These are phyloP conservation scores for Diorhabda elongata DNA, from an alignment of 1,140 invertebrate species.

Conservation along the genomic window DNA sequence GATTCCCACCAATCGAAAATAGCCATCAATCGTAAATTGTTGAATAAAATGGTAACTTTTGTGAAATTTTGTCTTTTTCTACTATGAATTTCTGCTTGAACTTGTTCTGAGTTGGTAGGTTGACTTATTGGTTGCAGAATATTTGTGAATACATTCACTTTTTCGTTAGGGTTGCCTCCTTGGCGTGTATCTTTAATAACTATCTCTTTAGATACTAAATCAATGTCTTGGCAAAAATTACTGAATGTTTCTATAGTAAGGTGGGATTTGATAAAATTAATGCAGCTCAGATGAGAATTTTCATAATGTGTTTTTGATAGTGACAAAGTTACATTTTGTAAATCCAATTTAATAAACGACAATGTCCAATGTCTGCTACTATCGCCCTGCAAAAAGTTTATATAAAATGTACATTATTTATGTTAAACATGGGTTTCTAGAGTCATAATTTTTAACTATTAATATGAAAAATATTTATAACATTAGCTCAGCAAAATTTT, in stretches of 20 bases:
- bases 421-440: too few relatives aligned
- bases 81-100: conserved; percentile 84
- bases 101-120: conserved; percentile 50
- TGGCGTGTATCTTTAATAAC: conserved; percentile 75
- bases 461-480: conserved; percentile 5
- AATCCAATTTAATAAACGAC: conserved; percentile 75
- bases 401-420: neutral
- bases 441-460: too few relatives aligned
- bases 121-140: conserved; percentile 77
- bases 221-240: conserved; percentile 86
- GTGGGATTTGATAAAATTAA: conserved; percentile 89
- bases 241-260: conserved; percentile 80
- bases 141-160: conserved; percentile 83
- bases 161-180: conserved; percentile 63
- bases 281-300: conserved; percentile 69
- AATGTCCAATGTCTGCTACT: conserved; percentile 60
- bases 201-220: conserved; percentile 90
- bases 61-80: conserved; percentile 65
- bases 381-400: neutral
- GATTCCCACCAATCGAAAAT: conserved; percentile 92
- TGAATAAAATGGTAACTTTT: conserved; percentile 85
- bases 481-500: neutral
- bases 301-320: conserved; percentile 55
- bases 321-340: conserved; percentile 83
- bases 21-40: conserved; percentile 93